Evolutionary conservation across 2,888 invertebrate genomes (phyloP).

Genomic region (Mayetiola destructor): DNA sequence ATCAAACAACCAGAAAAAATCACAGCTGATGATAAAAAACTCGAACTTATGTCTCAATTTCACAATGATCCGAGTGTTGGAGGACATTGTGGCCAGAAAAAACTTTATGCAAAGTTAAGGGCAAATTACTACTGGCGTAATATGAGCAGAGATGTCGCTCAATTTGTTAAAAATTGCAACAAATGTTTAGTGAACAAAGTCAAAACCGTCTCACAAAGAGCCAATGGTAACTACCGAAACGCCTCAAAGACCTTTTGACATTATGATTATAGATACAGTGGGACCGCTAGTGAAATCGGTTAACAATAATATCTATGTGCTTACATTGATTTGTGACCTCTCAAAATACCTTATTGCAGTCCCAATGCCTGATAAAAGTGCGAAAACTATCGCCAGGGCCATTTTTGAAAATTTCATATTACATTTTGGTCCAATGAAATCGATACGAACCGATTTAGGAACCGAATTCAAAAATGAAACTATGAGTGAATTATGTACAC

Average conservation of each 20-base stretch:
- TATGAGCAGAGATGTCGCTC: background rate
- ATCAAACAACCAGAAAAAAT: background rate
- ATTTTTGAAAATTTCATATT: conserved; percentile 17
- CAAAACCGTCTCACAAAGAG: conserved; percentile 4
- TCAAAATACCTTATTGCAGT: conserved; percentile 15
- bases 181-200: conserved; percentile 1
- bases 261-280: conserved; percentile 15
- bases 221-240: conserved; percentile 12
- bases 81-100: background rate
- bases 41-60: background rate
- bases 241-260: conserved; percentile 13
- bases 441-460: background rate
- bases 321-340: conserved; percentile 15
- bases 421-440: conserved; percentile 3
- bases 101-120: background rate
- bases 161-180: conserved; percentile 9
- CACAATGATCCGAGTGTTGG: background rate
- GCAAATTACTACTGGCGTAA: conserved; percentile 9
- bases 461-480: conserved; percentile 19
- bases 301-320: background rate
- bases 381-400: conserved; percentile 15
- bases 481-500: conserved; percentile 18
- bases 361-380: conserved; percentile 13
- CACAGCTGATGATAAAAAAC: background rate
- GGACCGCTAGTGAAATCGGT: conserved; percentile 11